Percentiles rank a stretch among this genome's conserved stretches.
phyloP scores from a whole-genome alignment of 2,888 invertebrate genomes.

The Phragmatobia fuliginosa region DNA sequence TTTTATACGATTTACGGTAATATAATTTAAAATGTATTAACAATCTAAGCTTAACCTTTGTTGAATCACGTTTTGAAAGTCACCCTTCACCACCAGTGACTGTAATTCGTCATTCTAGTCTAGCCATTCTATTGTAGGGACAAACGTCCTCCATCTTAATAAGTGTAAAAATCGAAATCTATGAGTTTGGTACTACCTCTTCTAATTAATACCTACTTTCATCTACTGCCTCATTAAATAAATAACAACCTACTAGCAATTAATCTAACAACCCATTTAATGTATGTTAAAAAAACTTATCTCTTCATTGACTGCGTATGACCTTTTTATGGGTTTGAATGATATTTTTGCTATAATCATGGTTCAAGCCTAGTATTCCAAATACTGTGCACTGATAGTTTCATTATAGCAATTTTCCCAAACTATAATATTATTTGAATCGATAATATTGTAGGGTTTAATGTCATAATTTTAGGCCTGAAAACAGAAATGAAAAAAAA shows the following conservation, averaged over 20 bases:
- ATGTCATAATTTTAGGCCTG: too few species aligned
- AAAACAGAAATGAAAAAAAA: too few species aligned
- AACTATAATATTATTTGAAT: too few species aligned
- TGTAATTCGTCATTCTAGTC: not conserved
- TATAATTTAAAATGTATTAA: not conserved
- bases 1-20: not conserved
- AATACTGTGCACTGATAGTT: too few species aligned
- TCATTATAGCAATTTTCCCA: too few species aligned
- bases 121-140: not conserved
- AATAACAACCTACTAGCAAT: not conserved
- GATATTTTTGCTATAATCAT: too few species aligned
- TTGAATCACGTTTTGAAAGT: constrained; percentile 12
- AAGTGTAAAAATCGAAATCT: not conserved
- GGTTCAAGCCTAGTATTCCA: too few species aligned
- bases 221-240: not conserved
- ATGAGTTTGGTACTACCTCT: not conserved
- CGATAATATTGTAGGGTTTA: too few species aligned
- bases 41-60: not conserved
- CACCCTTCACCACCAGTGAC: not conserved
- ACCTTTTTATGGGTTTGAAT: too few species aligned
- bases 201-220: not conserved
- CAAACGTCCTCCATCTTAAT: not conserved
- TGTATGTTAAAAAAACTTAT: too few species aligned
- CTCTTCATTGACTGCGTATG: not conserved
- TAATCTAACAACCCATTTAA: not conserved